Conservation (phyloP, 2,113 vertebrate genomes). For the Grallaria varia region DNA sequence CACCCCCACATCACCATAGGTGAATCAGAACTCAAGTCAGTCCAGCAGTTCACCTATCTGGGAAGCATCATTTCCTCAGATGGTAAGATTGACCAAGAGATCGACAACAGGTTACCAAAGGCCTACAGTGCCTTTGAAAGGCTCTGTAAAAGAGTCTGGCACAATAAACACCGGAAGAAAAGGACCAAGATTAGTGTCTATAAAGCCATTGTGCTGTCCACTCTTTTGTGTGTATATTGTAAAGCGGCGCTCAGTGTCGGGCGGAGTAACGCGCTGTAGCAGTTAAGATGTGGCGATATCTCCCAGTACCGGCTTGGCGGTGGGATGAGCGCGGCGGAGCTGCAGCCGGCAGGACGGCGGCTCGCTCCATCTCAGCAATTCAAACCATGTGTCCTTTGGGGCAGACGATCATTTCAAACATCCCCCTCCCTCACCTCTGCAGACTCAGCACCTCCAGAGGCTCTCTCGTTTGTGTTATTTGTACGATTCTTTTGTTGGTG, state of each 20-base stretch:
- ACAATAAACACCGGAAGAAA: no score
- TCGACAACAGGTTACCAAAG: no score
- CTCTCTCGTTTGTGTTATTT: not conserved
- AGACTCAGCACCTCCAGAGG: not conserved
- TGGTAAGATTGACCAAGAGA: no score
- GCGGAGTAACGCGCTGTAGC: slow-evolving; percentile 49
- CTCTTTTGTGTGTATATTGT: not conserved
- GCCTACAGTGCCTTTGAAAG: no score
- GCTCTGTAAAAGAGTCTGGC: no score
- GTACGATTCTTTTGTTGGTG: no score
- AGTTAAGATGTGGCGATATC: slow-evolving; percentile 64
- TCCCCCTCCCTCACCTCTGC: slow-evolving; percentile 5
- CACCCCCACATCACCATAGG: no score
- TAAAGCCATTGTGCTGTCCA: no score
- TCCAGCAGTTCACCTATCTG: no score
- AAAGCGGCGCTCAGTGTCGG: slow-evolving; percentile 4
- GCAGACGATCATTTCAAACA: not conserved
- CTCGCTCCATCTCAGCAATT: slow-evolving; percentile 24
- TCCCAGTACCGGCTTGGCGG: slow-evolving; percentile 51
- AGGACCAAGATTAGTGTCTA: no score
- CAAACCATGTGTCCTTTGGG: slow-evolving; percentile 34
- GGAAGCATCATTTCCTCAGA: no score
- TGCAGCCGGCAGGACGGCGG: not conserved
- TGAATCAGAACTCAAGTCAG: no score
- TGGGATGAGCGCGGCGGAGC: not conserved